phyloP scores from a whole-genome alignment of 1,140 invertebrate genomes.

The Aporrectodea caliginosa region DNA sequence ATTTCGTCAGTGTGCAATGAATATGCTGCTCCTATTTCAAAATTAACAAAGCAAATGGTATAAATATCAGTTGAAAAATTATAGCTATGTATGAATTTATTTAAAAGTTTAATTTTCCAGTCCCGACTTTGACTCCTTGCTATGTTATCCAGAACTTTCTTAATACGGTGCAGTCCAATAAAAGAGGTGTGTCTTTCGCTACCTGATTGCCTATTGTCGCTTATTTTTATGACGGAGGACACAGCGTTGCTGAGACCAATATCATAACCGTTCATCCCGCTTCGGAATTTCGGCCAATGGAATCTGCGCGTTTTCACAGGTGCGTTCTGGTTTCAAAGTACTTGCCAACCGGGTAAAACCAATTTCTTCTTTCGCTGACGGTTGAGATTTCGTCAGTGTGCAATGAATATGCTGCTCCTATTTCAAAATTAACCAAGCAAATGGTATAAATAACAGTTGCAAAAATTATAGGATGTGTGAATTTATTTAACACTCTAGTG shows the following conservation, averaged over 20 bases:
- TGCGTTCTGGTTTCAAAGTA: neutral
- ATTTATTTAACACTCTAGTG: neutral
- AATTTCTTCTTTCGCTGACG: neutral
- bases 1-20: neutral
- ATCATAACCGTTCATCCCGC: neutral
- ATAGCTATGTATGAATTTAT: no score
- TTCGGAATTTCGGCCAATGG: neutral
- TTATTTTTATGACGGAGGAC: neutral
- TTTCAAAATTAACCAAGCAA: no score
- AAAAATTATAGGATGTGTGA: no score
- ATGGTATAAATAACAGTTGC: no score
- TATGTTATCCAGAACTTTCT: slow-evolving; percentile 6
- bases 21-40: neutral
- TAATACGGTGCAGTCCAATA: neutral
- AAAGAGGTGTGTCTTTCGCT: neutral
- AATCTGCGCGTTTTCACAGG: neutral
- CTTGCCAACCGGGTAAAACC: neutral
- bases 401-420: neutral
- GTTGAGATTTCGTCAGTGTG: neutral
- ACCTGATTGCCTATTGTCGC: neutral
- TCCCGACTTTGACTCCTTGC: neutral
- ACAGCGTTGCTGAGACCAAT: neutral
- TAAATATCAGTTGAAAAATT: no score
- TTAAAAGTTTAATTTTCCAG: neutral
- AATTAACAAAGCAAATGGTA: no score